Percentiles rank a stretch among this genome's conserved stretches.
These are phyloP conservation scores for Sternarchorhynchus goeldii DNA, from an alignment of 2,797 vertebrate species.

Conservation along the genomic window DNA sequence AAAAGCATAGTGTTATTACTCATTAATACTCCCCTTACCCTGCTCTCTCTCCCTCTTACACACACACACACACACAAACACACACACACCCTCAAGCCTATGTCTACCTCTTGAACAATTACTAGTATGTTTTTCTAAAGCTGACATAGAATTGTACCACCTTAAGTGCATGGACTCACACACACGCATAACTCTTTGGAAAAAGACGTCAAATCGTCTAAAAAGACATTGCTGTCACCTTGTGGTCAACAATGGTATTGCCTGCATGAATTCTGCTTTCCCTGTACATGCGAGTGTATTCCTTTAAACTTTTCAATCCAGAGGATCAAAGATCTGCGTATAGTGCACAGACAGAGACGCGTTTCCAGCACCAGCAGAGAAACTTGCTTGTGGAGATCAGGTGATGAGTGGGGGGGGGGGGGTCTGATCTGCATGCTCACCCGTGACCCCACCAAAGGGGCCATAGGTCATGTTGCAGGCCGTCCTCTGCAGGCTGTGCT, in stretches of 20 bases:
- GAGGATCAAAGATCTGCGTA: constrained; percentile 40
- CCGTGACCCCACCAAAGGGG: constrained; percentile 91
- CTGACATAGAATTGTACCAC: background rate
- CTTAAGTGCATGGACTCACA: background rate
- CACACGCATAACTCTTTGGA: no score
- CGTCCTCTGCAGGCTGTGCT: constrained; percentile 92
- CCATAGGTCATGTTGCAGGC: constrained; percentile 96
- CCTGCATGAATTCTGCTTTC: background rate
- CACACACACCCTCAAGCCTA: no score
- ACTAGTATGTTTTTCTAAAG: background rate
- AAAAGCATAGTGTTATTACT: background rate
- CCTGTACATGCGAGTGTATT: constrained; percentile 40
- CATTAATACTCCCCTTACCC: background rate
- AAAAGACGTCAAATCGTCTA: background rate
- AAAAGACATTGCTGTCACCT: constrained; percentile 59
- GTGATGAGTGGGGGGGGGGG: background rate
- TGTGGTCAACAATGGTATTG: constrained; percentile 53
- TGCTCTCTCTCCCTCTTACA: background rate
- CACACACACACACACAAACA: background rate
- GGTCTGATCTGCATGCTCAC: constrained; percentile 65
- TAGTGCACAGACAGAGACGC: background rate
- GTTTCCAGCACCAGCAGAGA: background rate
- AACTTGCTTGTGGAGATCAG: background rate
- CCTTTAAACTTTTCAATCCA: constrained; percentile 45
- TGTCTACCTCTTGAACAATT: no score